Evolutionary conservation across 2,888 invertebrate genomes (phyloP).

Genomic region (Scrobipalpa atriplicella): DNA sequence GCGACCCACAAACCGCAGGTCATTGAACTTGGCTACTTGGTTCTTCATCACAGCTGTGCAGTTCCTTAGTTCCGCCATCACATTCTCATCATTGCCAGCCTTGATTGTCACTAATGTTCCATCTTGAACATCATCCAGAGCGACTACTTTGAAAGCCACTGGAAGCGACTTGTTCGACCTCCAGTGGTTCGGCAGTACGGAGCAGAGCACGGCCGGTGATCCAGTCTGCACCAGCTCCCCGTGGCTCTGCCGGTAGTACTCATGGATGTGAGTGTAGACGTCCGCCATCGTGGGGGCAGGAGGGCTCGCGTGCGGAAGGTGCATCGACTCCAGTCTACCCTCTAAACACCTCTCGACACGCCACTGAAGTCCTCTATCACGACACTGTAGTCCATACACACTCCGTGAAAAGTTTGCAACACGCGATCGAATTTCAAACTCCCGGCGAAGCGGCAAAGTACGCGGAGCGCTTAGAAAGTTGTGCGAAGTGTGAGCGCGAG

Average conservation of each 20-base stretch:
- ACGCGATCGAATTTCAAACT: slow-evolving; percentile 57
- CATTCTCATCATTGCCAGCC: slow-evolving; percentile 99
- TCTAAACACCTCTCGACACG: slow-evolving; percentile 65
- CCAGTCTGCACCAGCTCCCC: slow-evolving; percentile 97
- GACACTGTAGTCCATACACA: slow-evolving; percentile 63
- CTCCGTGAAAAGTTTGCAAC: slow-evolving; percentile 69
- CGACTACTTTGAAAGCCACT: slow-evolving; percentile 97
- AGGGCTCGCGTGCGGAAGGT: slow-evolving; percentile 84
- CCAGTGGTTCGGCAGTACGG: slow-evolving; percentile 97
- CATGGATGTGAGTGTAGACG: slow-evolving; percentile 88
- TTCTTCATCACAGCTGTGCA: slow-evolving; percentile 98
- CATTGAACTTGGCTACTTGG: slow-evolving; percentile 99
- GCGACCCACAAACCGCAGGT: slow-evolving; percentile 98
- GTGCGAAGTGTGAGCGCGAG: slow-evolving; percentile 75
- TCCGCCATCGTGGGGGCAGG: slow-evolving; percentile 87
- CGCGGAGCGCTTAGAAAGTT: slow-evolving; percentile 73
- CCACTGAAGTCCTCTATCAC: slow-evolving; percentile 70
- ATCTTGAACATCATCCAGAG: slow-evolving; percentile 95
- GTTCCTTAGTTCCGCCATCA: slow-evolving; percentile 96
- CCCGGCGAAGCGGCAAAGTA: slow-evolving; percentile 57
- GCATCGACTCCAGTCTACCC: slow-evolving; percentile 83
- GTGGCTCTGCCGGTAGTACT: slow-evolving; percentile 93
- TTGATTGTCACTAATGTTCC: slow-evolving; percentile 96
- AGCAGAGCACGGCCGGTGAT: slow-evolving; percentile 97
- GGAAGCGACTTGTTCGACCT: slow-evolving; percentile 98